Conservation (phyloP, 1,140 invertebrate species). For the Microplitis mediator region DNA sequence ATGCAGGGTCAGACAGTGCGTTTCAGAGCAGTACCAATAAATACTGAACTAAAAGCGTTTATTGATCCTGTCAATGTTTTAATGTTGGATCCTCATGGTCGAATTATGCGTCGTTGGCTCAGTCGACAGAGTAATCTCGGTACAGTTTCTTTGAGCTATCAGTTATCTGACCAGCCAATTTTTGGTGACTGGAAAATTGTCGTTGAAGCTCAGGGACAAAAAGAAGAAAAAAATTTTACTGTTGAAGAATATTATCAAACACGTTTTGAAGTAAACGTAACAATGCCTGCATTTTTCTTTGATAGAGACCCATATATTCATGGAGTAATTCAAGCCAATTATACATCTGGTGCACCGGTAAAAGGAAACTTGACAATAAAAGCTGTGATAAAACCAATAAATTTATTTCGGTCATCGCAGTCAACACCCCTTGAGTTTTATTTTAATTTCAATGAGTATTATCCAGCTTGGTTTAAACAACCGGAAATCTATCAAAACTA, state of each 20-base stretch:
- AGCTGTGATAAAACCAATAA: constrained; percentile 75
- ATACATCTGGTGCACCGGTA: constrained; percentile 85
- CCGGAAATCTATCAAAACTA: constrained; percentile 64
- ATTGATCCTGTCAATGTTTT: constrained; percentile 87
- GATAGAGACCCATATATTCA: constrained; percentile 81
- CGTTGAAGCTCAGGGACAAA: constrained; percentile 85
- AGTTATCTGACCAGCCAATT: constrained; percentile 87
- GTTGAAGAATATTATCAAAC: constrained; percentile 96
- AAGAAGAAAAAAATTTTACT: constrained; percentile 82
- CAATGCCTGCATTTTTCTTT: constrained; percentile 92
- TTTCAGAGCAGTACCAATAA: constrained; percentile 88
- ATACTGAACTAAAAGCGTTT: constrained; percentile 86
- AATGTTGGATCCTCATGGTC: constrained; percentile 84
- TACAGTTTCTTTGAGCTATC: constrained; percentile 88
- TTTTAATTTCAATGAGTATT: constrained; percentile 79
- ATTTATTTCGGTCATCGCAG: constrained; percentile 37
- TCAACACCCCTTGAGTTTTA: constrained; percentile 66
- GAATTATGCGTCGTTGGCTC: constrained; percentile 88
- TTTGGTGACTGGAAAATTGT: constrained; percentile 92
- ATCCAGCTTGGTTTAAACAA: constrained; percentile 77
- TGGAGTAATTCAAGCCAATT: constrained; percentile 91
- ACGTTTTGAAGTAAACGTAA: constrained; percentile 92
- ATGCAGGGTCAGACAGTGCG: constrained; percentile 89
- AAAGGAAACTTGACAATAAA: constrained; percentile 84
- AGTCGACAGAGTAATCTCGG: constrained; percentile 89